Conservation (phyloP, 2,797 vertebrate genomes). For the Dendrocincla tyrannina region DNA sequence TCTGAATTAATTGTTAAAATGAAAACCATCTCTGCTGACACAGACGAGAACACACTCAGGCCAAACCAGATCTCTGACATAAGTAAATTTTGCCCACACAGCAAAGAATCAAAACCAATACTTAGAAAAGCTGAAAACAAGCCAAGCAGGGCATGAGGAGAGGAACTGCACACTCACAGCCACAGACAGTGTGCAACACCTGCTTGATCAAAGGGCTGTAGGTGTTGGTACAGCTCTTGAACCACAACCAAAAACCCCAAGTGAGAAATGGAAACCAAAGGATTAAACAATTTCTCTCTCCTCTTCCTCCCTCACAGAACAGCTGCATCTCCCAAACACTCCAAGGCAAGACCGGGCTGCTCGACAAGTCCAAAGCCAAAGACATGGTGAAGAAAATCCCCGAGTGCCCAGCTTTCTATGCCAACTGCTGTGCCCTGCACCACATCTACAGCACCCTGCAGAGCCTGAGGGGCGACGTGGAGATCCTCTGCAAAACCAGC, state of each 20-base stretch:
- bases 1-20: not conserved
- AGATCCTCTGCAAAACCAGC: fast-evolving
- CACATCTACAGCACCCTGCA: not conserved
- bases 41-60: not conserved
- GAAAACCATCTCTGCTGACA: not conserved
- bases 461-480: fast-evolving
- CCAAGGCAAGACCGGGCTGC: fast-evolving
- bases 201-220: not conserved
- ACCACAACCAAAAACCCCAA: not conserved
- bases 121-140: not conserved
- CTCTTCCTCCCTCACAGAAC: not conserved
- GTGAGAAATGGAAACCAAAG: not conserved
- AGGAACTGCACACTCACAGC: not conserved
- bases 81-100: not conserved
- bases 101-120: not conserved
- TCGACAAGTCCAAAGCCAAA: fast-evolving
- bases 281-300: not conserved
- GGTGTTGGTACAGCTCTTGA: not conserved
- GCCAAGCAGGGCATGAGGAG: not conserved
- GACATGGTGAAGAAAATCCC: not conserved
- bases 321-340: fast-evolving
- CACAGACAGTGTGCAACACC: not conserved
- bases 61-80: not conserved
- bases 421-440: not conserved
- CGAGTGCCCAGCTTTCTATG: fast-evolving